phyloP scores from a whole-genome alignment of 2,888 invertebrate species.

The Sesamia inferens region DNA sequence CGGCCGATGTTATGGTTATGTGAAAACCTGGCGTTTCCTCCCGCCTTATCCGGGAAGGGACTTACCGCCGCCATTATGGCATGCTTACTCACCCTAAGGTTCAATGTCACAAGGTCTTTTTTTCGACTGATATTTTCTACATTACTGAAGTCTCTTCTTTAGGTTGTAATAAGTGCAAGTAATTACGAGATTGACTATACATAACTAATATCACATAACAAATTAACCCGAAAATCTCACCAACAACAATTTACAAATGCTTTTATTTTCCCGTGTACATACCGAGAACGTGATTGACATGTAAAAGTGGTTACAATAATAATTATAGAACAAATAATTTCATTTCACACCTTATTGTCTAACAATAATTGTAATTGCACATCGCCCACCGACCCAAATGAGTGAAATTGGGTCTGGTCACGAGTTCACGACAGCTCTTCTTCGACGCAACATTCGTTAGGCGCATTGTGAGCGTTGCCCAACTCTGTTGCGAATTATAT shows the following conservation, averaged over 20 bases:
- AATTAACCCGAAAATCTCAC: not conserved
- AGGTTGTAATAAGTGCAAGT: not conserved
- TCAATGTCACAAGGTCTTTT: no score
- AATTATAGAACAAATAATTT: not conserved
- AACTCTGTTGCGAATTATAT: conserved; percentile 53
- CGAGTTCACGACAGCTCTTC: conserved; percentile 26
- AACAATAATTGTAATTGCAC: conserved; percentile 33
- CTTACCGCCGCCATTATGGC: no score
- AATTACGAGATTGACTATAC: not conserved
- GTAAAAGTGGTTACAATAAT: not conserved
- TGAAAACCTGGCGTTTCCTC: no score
- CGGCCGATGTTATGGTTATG: no score
- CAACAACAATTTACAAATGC: not conserved
- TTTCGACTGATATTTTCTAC: not conserved
- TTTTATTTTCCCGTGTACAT: not conserved
- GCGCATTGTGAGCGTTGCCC: conserved; percentile 48
- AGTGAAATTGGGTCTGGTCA: conserved; percentile 59
- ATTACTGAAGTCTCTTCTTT: not conserved
- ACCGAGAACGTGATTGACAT: not conserved
- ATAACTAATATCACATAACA: not conserved
- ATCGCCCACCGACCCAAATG: conserved; percentile 43
- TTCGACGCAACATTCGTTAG: conserved; percentile 34
- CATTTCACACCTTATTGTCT: conserved; percentile 4
- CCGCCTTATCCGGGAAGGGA: no score
- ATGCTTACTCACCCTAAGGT: no score